Base-by-base conservation (phyloP, 2,888 invertebrate genomes). In the Yponomeuta cagnagella region DNA sequence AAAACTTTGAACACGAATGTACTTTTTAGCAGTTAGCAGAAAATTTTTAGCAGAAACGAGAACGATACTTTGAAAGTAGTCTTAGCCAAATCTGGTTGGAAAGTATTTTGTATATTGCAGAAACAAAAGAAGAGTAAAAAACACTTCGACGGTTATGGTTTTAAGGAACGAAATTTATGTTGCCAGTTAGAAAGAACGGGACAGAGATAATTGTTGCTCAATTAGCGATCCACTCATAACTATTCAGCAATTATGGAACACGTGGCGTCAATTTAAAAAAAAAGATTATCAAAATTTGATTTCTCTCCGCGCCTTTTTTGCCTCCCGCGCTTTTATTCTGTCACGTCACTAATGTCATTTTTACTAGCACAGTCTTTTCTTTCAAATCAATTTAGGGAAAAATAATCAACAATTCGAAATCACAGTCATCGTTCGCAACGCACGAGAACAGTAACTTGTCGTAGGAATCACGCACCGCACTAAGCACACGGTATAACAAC, bases 341-440 rank as follows among this genome's bases (percentile, higher is more conserved):
- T 87, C 88, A 90, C 87, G 89, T 91, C 82, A 90, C 87, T 74
- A 87, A 86, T 83, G 89, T 88, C 91, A 91, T 91, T 89, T 89
- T 90, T 75, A 78, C 74, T 71, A 75, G 30, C 67, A 73, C 75
- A 66, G 63, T 63, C 69, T 12, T 15, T 63, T 33, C 63, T 2
- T 15, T 33, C 52, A 9, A 58, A 67, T 67, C 67, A 52, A 70
- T 70, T 43, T 64, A 23, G 52, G 43, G 15, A 31, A 65, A 33
- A n/a, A 52, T 4, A 15, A 52, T 52, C 52, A 52, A 52, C 52
- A 52, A 52, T 52, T 52, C 52, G 52, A 52, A 52, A 52, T 72
- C 73, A 72, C 73, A 72, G 73, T 75, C 73, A 74, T 74, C 76
- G 73, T 72, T 75, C 75, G 77, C 76, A 76, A 65, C 73, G 68